These are phyloP conservation scores for Pristiophorus japonicus DNA, from an alignment of 2,113 vertebrate genomes.

Conservation along the genomic window DNA sequence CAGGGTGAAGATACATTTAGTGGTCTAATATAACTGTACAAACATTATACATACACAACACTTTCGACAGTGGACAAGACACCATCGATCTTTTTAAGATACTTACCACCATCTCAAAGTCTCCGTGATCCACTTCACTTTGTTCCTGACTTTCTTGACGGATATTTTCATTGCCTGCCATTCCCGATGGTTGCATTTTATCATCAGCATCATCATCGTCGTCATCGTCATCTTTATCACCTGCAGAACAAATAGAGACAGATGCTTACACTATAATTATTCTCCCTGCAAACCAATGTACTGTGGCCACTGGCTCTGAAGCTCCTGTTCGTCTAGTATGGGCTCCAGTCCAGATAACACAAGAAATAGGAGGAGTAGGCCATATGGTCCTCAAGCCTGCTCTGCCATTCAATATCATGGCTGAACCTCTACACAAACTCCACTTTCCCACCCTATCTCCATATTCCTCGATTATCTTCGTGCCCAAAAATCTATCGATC, in stretches of 20 bases:
- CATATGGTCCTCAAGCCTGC: too few species aligned
- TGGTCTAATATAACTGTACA: too few species aligned
- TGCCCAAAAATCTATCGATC: too few species aligned
- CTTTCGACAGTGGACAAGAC: neutral
- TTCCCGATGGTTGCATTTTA: slow-evolving; percentile 83
- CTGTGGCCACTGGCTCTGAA: neutral
- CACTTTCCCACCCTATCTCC: too few species aligned
- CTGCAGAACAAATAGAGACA: slow-evolving; percentile 51
- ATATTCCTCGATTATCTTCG: too few species aligned
- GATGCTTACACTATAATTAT: neutral
- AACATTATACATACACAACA: too few species aligned
- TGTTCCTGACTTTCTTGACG: slow-evolving; percentile 92
- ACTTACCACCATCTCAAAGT: slow-evolving; percentile 99
- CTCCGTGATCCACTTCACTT: slow-evolving; percentile 88
- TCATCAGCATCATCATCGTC: slow-evolving; percentile 91
- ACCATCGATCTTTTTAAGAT: neutral
- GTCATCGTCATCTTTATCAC: slow-evolving; percentile 95
- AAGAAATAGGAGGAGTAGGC: too few species aligned
- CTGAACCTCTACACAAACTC: too few species aligned
- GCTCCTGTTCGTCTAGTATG: neutral
- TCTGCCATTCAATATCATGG: too few species aligned
- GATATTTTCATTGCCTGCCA: slow-evolving; percentile 75
- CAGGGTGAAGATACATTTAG: too few species aligned
- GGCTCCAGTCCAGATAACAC: neutral
- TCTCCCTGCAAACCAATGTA: neutral